These are phyloP conservation scores for Drosophila pegasa DNA, from an alignment of 2,888 invertebrate species.

Conservation along the genomic window DNA sequence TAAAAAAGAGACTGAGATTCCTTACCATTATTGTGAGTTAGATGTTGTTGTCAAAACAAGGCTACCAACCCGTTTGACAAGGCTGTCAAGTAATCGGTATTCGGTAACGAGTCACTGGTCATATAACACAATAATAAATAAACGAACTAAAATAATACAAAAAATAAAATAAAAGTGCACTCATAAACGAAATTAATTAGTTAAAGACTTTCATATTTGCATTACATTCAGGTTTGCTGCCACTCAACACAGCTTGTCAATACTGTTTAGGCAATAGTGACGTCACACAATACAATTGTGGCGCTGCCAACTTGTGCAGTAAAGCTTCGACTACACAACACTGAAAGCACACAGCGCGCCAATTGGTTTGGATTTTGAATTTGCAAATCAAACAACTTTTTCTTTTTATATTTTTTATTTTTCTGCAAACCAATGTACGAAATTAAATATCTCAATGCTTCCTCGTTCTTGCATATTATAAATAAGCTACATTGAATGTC, in stretches of 20 bases:
- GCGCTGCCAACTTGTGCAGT: slow-evolving; percentile 19
- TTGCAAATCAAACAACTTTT: slow-evolving; percentile 38
- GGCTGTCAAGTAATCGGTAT: slow-evolving; percentile 4
- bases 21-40: slow-evolving; percentile 59
- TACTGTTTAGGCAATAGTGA: background rate
- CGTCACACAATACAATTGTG: background rate
- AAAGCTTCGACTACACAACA: slow-evolving; percentile 14
- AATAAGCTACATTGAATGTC: slow-evolving; percentile 80
- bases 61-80: slow-evolving; percentile 39
- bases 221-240: too few relatives aligned
- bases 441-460: slow-evolving; percentile 79
- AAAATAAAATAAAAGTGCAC: too few relatives aligned
- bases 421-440: slow-evolving; percentile 83
- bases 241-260: background rate
- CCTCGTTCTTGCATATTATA: slow-evolving; percentile 54
- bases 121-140: background rate
- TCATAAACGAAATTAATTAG: too few relatives aligned
- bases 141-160: background rate
- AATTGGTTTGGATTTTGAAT: background rate
- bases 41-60: slow-evolving; percentile 43
- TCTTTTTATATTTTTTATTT: slow-evolving; percentile 61
- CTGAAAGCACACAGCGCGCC: background rate
- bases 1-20: slow-evolving; percentile 14
- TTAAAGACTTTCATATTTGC: too few relatives aligned
- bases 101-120: slow-evolving; percentile 26